Evolutionary conservation across 2,888 invertebrate species (phyloP).

Genomic region (Lithophane leautieri): DNA sequence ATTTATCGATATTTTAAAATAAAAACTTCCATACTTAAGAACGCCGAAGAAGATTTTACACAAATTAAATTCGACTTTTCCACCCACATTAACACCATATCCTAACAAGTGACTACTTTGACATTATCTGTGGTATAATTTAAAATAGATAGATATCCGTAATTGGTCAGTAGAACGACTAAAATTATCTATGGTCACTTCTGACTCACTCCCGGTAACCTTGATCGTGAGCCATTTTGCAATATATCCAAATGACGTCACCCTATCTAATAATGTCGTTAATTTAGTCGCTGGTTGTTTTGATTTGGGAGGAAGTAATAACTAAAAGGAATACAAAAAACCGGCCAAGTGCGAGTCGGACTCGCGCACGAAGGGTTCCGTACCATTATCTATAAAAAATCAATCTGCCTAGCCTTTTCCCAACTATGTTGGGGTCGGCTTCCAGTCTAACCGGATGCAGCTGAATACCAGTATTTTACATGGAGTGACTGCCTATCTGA

Average conservation of each 20-base stretch:
- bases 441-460: too few relatives aligned
- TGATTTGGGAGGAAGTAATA: constrained; percentile 6
- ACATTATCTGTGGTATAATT: constrained; percentile 33
- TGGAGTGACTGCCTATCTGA: too few relatives aligned
- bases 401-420: too few relatives aligned
- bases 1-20: neutral
- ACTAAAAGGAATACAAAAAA: neutral
- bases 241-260: constrained; percentile 50
- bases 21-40: neutral
- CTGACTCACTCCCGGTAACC: constrained; percentile 59
- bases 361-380: too few relatives aligned
- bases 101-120: constrained; percentile 15
- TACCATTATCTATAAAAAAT: too few relatives aligned
- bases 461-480: too few relatives aligned
- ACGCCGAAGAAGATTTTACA: neutral
- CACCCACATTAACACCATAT: constrained; percentile 34
- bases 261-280: constrained; percentile 2
- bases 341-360: too few relatives aligned
- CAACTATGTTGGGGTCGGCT: too few relatives aligned
- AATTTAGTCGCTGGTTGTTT: constrained; percentile 30
- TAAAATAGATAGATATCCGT: constrained; percentile 41
- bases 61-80: neutral
- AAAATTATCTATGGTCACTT: constrained; percentile 32
- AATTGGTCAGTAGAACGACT: constrained; percentile 38
- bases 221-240: constrained; percentile 55